Base-by-base conservation (phyloP, 2,888 invertebrate genomes). In the Ornithoptera alexandrae region DNA sequence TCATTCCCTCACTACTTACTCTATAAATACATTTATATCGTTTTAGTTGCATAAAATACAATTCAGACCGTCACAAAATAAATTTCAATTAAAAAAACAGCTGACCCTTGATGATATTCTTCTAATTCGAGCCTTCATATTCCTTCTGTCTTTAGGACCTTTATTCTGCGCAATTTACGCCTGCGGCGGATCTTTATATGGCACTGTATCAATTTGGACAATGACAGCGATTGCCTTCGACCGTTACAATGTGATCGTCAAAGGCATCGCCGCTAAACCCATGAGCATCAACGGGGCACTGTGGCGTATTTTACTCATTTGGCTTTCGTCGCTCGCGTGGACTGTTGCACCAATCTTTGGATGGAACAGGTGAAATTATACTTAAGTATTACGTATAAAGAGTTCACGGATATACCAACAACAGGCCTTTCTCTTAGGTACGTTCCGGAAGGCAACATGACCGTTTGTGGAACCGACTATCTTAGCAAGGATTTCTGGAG, bases 371-470 rank as follows among this genome's bases (percentile, higher is more conserved):
- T 94, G 81, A 22, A 4, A 8, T 53, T 17, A 62, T 17, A 62
- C 7, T 39, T 18, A 67, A 61, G 53, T 58, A 67, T 61, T 58
- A 36, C 17, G 6, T 60, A 39, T 39, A 5, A 36, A 57, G 57
- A 20, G 57, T 10, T n/a, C 0, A 60, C 36, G 18, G 7, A 10
- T 10, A 39, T 39, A 39, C 50, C 2, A 15, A 50, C 2, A 17
- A 50, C 18, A 50, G 17, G 50, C 50, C 18, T 5, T 50, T 50
- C 50, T 60, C 0, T 60, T 36, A 95, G 95, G 81, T 97, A 97
- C 82, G 96, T 97, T 57, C 96, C 97, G 7, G 97, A 97, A 87
- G 97, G 97, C 69, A 97, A 97, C 85, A 95, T 96, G 94, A 96
- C 96, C 56, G 96, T 96, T 50, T 97, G 97, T 81, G 96, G 97